These are phyloP conservation scores for Pollimyrus isidori DNA, from an alignment of 2,113 vertebrate species.

Conservation along the genomic window DNA sequence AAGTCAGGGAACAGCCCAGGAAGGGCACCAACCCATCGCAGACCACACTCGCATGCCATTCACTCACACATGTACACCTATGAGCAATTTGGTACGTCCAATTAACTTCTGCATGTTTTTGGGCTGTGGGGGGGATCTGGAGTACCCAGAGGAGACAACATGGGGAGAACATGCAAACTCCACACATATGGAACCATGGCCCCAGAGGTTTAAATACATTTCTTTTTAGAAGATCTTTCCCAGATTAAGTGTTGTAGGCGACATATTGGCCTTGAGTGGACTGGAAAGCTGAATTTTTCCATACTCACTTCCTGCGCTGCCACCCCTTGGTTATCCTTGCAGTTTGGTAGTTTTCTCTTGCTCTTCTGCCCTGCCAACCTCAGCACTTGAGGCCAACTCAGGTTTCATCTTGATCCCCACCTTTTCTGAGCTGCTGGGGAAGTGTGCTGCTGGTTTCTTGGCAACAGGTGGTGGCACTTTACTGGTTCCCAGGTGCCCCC, in stretches of 20 bases:
- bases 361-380: conserved; percentile 40
- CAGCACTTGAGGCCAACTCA: conserved; percentile 28
- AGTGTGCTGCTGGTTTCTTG: conserved; percentile 67
- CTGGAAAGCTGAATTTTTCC: not conserved
- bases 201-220: not conserved
- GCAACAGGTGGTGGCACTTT: conserved; percentile 86
- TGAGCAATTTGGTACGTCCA: not conserved
- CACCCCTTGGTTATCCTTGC: conserved; percentile 38
- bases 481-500: conserved; percentile 42
- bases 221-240: not conserved
- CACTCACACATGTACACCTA: not conserved
- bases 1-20: not conserved
- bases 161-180: not conserved
- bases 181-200: not conserved
- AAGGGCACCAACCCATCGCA: not conserved
- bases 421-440: not conserved
- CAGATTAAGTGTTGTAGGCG: not conserved
- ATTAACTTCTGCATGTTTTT: not conserved
- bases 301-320: conserved; percentile 45
- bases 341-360: conserved; percentile 47
- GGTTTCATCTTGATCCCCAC: not conserved
- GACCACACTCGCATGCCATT: not conserved
- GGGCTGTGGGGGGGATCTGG: not conserved
- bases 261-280: not conserved
- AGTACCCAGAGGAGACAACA: not conserved